Evolutionary conservation across 2,113 vertebrate genomes (phyloP), one percentile per base, ranked within the genome.

Genomic region (Poecile atricapillus): DNA sequence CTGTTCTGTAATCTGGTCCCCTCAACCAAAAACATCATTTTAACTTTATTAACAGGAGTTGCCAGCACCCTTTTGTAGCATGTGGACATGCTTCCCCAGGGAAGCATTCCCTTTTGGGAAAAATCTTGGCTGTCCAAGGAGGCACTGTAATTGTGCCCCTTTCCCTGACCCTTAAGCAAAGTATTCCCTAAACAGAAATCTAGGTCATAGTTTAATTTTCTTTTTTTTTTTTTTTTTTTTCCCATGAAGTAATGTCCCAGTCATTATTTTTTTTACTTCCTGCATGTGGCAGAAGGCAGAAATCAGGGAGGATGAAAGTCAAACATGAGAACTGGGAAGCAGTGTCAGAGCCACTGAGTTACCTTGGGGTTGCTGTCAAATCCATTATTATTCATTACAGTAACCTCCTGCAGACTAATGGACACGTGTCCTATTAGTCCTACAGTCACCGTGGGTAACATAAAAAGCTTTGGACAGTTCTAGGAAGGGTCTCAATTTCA

Each of bases 321-420:
- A 86, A 82, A 89, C 53, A 87, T 84, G 71, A 93, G 76, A 85
- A 52, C 18, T 0, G 3, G 69, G 69, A 94, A 76, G 58, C 90
- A 81, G 89, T 35, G 33, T 91, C 59, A 16, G 73, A 95, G 65
- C 65, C 84, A 84, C 94, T 59, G 92, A 75, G 78, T 94, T 94
- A 94, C 94, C 93, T 49, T 55, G 0, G 89, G 93, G 80, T 92
- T 90, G 87, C 95, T 95, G 97, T 93, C 94, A 94, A 91, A 93
- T 91, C 73, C 77, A 75, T 94, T 94, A 88, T 60, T 68, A 60
- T 69, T 86, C 89, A 86, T 78, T 75, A 77, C 31, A 88, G 59
- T 67, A 70, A 83, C n/a, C 50, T 77, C 68, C 39, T 47, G 52
- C 88, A 86, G 88, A 62, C 83, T 81, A 92, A 90, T 10, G 22